Evolutionary conservation across 1,140 invertebrate species (phyloP).

Genomic region (Drosophila varians): DNA sequence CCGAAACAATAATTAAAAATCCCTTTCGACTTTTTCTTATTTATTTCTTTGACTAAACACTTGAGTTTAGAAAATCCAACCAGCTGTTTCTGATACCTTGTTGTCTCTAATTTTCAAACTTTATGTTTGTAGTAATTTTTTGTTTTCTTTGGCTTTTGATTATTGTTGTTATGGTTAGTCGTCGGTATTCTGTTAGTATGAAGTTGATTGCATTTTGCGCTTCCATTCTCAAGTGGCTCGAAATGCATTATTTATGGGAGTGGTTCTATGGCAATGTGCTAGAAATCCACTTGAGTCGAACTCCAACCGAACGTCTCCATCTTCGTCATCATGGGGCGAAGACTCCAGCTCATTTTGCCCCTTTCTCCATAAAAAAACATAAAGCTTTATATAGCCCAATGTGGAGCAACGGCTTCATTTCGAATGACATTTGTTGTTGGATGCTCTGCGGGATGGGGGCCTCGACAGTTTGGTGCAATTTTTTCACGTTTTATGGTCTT

Average conservation of each 20-base stretch:
- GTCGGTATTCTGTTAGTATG: slow-evolving; percentile 15
- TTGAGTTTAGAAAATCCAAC: neutral
- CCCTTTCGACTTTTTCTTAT: too few species aligned
- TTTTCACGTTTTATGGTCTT: slow-evolving; percentile 59
- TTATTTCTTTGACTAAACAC: neutral
- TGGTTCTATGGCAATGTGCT: slow-evolving; percentile 60
- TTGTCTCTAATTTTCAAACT: slow-evolving; percentile 3
- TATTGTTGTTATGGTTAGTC: slow-evolving; percentile 13
- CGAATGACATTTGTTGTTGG: slow-evolving; percentile 74
- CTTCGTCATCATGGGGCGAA: slow-evolving; percentile 18
- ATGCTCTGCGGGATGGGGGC: slow-evolving; percentile 61
- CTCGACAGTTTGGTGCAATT: slow-evolving; percentile 38
- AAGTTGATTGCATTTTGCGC: slow-evolving; percentile 68
- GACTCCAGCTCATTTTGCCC: neutral
- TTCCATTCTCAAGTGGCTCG: slow-evolving; percentile 67
- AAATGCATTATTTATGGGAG: slow-evolving; percentile 73
- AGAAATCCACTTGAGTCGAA: slow-evolving; percentile 65
- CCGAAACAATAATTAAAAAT: too few species aligned
- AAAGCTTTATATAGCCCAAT: slow-evolving; percentile 14
- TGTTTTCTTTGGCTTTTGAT: slow-evolving; percentile 8
- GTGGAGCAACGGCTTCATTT: slow-evolving; percentile 77
- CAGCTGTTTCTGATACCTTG: neutral
- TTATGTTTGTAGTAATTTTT: slow-evolving; percentile 51
- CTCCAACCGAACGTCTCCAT: slow-evolving; percentile 33
- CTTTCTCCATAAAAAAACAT: slow-evolving; percentile 3